Base-by-base conservation (phyloP, 2,888 invertebrate species). In the Scelioninae gen. 1 region DNA sequence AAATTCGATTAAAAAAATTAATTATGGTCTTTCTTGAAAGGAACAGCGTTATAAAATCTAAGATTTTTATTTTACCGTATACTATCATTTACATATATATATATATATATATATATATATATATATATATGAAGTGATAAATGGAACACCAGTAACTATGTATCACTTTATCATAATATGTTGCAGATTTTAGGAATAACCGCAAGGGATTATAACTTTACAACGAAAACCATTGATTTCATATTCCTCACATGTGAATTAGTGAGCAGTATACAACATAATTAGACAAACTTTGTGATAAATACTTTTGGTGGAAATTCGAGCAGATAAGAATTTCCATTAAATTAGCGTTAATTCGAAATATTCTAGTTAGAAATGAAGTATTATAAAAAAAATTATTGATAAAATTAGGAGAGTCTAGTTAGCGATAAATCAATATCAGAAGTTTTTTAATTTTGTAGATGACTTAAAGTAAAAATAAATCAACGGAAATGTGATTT, bases 91-190 rank as follows among this genome's bases (percentile, higher is more conserved):
- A n/a, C n/a, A n/a, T n/a, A n/a, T n/a, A n/a, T n/a, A n/a, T n/a
- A n/a, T n/a, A n/a, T n/a, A n/a, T n/a, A n/a, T n/a, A n/a, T n/a
- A n/a, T n/a, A n/a, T n/a, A n/a, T n/a, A n/a, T n/a, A n/a, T n/a
- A n/a, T n/a, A n/a, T n/a, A 29, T 9, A 34, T 47, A 16, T 38
- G 51, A 43, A 49, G 71, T 72, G 72, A 72, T 66, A 65, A 38
- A 13, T 34, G 10, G 53, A 23, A 74, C 71, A 69, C 71, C 65
- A 71, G 32, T 43, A 68, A 78, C 40, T 38, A 56, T 82, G 79
- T 63, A 82, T 69, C 68, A 77, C 77, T 56, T 74, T 69, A 71
- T 55, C 62, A 71, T 69, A 55, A 49, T 77, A 77, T 62, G 62
- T 60, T 60, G 49, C 82, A 83, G 72, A 58, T 45, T 65, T 58